Percentiles rank a stretch among this genome's conserved stretches.
These are phyloP conservation scores for Caenorhabditis plicata DNA, from an alignment of 2,888 invertebrate species.

Conservation along the genomic window DNA sequence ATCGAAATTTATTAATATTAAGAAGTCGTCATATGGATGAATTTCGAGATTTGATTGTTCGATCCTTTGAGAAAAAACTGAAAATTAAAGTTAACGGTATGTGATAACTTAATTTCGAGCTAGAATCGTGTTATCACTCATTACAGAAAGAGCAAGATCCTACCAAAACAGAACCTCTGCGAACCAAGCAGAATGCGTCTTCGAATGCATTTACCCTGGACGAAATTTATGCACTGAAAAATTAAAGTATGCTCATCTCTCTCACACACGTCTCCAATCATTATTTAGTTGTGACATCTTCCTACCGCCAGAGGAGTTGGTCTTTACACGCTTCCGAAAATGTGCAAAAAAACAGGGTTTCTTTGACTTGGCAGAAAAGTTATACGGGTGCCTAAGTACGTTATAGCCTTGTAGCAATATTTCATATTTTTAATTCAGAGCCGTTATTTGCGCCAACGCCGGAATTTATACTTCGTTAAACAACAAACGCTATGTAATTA, in stretches of 20 bases:
- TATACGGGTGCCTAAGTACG: too few relatives aligned
- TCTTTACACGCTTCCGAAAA: conserved; percentile 9
- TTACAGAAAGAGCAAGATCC: conserved; percentile 10
- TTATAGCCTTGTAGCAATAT: too few relatives aligned
- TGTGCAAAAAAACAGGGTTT: conserved; percentile 10
- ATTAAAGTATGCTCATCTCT: neutral
- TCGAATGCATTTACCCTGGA: conserved; percentile 29
- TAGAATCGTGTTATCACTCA: neutral
- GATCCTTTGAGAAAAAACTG: conserved; percentile 8
- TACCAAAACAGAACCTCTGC: conserved; percentile 18
- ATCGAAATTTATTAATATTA: conserved; percentile 8
- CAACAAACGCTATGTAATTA: too few relatives aligned
- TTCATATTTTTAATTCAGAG: too few relatives aligned
- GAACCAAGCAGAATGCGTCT: conserved; percentile 18
- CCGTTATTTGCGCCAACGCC: too few relatives aligned
- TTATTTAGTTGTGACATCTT: conserved; percentile 16
- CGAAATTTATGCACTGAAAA: conserved; percentile 19
- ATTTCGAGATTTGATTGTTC: conserved; percentile 22
- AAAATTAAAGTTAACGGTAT: conserved; percentile 6
- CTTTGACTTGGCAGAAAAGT: too few relatives aligned
- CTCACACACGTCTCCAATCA: neutral
- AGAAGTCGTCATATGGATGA: conserved; percentile 9
- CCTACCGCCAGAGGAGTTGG: conserved; percentile 19
- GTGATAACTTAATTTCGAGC: neutral
- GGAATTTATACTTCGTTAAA: too few relatives aligned